These are phyloP conservation scores for Porphyrio hochstetteri DNA, from an alignment of 2,113 vertebrate genomes.

Conservation along the genomic window DNA sequence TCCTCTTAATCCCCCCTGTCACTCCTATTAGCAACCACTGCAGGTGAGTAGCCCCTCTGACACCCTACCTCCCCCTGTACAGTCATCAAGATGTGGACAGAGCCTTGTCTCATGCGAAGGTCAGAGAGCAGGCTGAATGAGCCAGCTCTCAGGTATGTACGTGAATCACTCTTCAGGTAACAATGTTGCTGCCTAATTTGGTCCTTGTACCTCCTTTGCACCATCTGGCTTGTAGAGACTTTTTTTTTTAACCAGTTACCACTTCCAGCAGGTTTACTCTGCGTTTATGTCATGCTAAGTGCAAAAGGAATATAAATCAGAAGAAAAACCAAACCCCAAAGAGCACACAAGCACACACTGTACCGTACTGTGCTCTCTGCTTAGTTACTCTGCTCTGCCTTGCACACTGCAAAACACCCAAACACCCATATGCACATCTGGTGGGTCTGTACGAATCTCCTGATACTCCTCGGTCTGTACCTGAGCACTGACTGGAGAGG, in stretches of 20 bases:
- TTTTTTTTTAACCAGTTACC: neutral
- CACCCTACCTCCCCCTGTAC: neutral
- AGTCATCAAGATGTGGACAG: neutral
- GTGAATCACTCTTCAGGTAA: neutral
- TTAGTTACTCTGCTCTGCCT: neutral
- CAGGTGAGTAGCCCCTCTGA: neutral
- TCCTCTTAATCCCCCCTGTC: neutral
- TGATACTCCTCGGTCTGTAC: neutral
- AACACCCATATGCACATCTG: fast-evolving
- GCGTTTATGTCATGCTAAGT: neutral
- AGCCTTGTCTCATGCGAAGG: neutral
- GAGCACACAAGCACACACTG: neutral
- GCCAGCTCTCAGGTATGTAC: fast-evolving
- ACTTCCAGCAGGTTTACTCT: neutral
- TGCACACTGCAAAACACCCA: neutral
- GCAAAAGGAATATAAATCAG: neutral
- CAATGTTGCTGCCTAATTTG: neutral
- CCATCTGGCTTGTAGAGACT: neutral
- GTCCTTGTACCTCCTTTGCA: neutral
- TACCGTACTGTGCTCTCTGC: neutral
- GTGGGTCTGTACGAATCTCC: neutral
- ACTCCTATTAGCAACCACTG: neutral
- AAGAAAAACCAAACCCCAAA: neutral
- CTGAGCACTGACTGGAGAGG: neutral
- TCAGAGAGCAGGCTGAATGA: neutral